Conservation (phyloP, 2,797 vertebrate species). For the Muscicapa comitata region DNA sequence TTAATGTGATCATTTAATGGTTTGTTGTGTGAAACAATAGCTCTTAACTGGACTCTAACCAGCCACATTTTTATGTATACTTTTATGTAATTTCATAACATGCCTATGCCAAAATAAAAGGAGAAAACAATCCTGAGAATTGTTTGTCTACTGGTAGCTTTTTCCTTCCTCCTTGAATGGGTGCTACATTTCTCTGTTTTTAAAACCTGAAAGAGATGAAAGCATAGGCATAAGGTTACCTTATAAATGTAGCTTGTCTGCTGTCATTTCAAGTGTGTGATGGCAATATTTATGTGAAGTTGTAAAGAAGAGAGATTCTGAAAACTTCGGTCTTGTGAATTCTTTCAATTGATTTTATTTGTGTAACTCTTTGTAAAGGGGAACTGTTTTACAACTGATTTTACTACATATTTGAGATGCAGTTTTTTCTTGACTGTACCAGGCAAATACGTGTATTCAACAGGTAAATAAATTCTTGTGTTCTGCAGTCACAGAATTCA, state of each 20-base stretch:
- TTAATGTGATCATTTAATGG: not conserved
- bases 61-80: not conserved
- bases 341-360: conserved; percentile 3
- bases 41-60: not conserved
- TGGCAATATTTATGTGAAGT: not conserved
- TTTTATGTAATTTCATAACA: not conserved
- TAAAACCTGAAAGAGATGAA: not conserved
- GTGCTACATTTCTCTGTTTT: not conserved
- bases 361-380: not conserved
- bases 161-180: not conserved
- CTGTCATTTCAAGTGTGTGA: not conserved
- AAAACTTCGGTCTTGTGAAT: not conserved
- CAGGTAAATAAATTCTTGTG: not conserved
- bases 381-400: not conserved
- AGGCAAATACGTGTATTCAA: not conserved
- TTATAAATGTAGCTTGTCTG: not conserved
- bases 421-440: not conserved
- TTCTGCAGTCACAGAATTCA: not conserved
- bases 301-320: not conserved
- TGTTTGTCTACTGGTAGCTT: not conserved
- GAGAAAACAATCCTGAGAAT: not conserved
- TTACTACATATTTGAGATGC: not conserved
- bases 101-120: not conserved
- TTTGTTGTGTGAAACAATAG: not conserved
- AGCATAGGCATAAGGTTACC: not conserved